These are phyloP conservation scores for Eospalax fontanierii DNA, from an alignment of 2,797 vertebrate species.

Conservation along the genomic window DNA sequence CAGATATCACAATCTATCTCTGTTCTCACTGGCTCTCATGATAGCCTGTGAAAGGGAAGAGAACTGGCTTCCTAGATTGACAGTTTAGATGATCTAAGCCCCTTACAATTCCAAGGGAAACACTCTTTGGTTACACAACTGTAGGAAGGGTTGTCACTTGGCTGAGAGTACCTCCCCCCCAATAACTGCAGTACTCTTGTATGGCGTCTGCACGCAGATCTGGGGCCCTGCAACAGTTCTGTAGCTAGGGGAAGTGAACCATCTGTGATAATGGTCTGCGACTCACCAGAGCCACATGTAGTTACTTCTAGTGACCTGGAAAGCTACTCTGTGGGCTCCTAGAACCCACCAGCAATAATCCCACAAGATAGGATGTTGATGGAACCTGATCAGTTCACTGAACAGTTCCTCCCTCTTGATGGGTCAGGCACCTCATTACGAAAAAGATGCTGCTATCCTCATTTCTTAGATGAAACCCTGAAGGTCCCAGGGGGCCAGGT, in stretches of 20 bases:
- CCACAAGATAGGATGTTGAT: not conserved
- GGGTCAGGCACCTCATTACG: not conserved
- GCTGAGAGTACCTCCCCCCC: accelerated
- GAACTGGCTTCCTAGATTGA: slow-evolving; percentile 12
- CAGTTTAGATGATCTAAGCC: not conserved
- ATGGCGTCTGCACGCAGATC: not conserved
- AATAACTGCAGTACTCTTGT: not conserved
- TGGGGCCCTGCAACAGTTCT: not conserved
- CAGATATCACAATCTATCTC: not conserved
- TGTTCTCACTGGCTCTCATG: not conserved
- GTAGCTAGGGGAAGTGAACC: not conserved
- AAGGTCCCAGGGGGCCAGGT: not conserved
- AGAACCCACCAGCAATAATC: not conserved
- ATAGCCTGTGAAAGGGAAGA: not conserved
- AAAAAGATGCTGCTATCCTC: not conserved
- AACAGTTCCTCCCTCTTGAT: not conserved
- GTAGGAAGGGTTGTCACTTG: not conserved
- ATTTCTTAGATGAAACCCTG: not conserved
- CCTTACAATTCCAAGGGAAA: not conserved
- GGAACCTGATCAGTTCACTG: not conserved
- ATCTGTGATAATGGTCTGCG: not conserved
- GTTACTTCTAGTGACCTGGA: not conserved
- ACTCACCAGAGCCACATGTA: not conserved
- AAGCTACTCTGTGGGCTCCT: not conserved
- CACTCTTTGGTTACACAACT: not conserved